These are phyloP conservation scores for Pollimyrus isidori DNA, from an alignment of 2,113 vertebrate species.

Conservation along the genomic window DNA sequence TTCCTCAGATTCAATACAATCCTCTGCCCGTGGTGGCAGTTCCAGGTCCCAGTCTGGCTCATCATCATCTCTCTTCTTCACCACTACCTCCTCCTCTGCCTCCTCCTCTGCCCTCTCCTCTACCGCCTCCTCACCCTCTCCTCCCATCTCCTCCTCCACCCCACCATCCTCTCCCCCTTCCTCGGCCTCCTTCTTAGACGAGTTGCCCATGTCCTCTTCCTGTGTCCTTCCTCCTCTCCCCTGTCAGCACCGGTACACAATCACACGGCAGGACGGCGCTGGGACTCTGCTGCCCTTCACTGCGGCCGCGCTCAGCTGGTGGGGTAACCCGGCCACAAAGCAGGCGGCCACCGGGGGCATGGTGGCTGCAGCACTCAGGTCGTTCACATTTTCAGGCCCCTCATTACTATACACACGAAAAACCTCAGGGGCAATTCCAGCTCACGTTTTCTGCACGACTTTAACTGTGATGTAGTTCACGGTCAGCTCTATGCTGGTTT, in stretches of 20 bases:
- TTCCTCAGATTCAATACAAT: slow-evolving; percentile 69
- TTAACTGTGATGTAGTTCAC: neutral
- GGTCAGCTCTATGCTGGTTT: neutral
- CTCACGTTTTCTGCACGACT: neutral
- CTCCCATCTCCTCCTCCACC: slow-evolving; percentile 34
- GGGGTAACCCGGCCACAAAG: neutral
- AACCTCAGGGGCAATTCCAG: neutral
- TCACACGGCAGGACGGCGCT: neutral
- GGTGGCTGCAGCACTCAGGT: neutral
- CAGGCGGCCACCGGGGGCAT: neutral
- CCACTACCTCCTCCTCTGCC: slow-evolving; percentile 38
- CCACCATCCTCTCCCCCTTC: slow-evolving; percentile 33
- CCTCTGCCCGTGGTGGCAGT: slow-evolving; percentile 70
- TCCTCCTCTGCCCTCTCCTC: slow-evolving; percentile 49
- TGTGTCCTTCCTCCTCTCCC: neutral
- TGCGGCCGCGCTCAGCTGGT: neutral
- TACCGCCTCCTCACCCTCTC: slow-evolving; percentile 26
- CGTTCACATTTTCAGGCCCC: neutral
- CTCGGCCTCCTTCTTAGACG: slow-evolving; percentile 34
- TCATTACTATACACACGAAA: neutral
- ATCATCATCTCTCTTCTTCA: slow-evolving; percentile 47
- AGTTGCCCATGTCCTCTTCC: neutral
- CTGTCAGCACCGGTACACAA: neutral
- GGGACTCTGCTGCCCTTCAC: no score
- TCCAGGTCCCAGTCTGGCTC: slow-evolving; percentile 56